A percentile compares a stretch with the other conserved stretches of the same genome.
These are phyloP conservation scores for Sarcophaga variegata DNA, from an alignment of 2,888 invertebrate genomes.

Conservation along the genomic window DNA sequence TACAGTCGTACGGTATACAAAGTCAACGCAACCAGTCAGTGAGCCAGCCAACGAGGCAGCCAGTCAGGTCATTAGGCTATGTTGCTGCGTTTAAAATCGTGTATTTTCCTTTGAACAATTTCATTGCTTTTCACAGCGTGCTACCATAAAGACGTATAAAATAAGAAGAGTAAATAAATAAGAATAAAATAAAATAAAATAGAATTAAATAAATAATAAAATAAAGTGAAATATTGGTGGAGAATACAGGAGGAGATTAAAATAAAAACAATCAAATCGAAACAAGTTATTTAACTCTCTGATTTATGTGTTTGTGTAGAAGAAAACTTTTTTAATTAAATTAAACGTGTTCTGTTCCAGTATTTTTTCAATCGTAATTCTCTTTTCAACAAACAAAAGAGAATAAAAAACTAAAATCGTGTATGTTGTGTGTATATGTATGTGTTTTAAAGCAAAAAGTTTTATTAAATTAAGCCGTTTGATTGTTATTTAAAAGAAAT, in stretches of 20 bases:
- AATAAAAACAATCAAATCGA: too few relatives aligned
- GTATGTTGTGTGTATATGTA: too few relatives aligned
- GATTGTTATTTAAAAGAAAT: too few relatives aligned
- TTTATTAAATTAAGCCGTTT: too few relatives aligned
- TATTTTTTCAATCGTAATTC: too few relatives aligned
- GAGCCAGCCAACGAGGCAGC: conserved; percentile 28
- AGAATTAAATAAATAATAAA: background rate
- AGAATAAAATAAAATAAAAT: conserved; percentile 49
- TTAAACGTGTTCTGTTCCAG: too few relatives aligned
- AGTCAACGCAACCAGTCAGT: conserved; percentile 33
- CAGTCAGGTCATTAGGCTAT: conserved; percentile 55
- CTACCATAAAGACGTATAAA: conserved; percentile 56
- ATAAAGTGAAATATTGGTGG: conserved; percentile 14
- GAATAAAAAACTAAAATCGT: too few relatives aligned
- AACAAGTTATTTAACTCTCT: too few relatives aligned
- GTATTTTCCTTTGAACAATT: conserved; percentile 58
- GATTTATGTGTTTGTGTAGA: too few relatives aligned
- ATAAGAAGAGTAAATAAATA: conserved; percentile 11
- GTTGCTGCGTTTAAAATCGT: conserved; percentile 57
- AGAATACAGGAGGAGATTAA: background rate
- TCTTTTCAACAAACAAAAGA: too few relatives aligned
- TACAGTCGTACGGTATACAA: conserved; percentile 17
- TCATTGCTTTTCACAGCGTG: conserved; percentile 67
- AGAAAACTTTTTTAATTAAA: too few relatives aligned
- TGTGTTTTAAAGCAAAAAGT: too few relatives aligned